Evolutionary conservation across 2,113 vertebrate species (phyloP).

Genomic region (Erpornis zantholeuca): DNA sequence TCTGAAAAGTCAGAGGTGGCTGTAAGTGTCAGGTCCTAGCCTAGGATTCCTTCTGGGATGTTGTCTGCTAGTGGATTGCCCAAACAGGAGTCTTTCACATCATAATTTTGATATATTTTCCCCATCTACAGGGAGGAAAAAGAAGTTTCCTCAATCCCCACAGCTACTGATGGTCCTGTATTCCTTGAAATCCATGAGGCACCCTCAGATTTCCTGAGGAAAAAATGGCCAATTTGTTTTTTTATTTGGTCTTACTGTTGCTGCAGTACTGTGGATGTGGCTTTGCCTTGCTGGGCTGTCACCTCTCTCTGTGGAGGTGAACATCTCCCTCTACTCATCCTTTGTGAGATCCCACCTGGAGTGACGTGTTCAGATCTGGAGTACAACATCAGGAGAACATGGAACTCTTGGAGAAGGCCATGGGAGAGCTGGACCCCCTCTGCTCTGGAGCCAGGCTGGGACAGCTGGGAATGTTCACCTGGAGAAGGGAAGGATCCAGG

Average conservation of each 20-base stretch:
- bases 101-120: neutral
- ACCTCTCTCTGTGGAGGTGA: neutral
- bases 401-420: neutral
- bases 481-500: neutral
- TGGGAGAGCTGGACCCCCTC: neutral
- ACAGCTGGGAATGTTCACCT: neutral
- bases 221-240: neutral
- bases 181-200: neutral
- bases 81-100: neutral
- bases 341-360: neutral
- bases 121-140: neutral
- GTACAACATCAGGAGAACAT: fast-evolving
- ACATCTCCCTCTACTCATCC: fast-evolving
- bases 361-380: fast-evolving
- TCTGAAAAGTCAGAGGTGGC: neutral
- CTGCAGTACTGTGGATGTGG: neutral
- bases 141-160: neutral
- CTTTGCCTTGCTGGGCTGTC: neutral
- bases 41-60: neutral
- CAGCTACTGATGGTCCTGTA: fast-evolving
- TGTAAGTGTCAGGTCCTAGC: neutral
- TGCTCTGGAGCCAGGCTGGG: neutral
- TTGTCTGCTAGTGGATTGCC: fast-evolving
- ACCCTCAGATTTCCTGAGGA: neutral
- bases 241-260: neutral